Evolutionary conservation across 2,888 invertebrate species (phyloP), one percentile per base, ranked within the genome.

Genomic region (Drosophila nigricruria): DNA sequence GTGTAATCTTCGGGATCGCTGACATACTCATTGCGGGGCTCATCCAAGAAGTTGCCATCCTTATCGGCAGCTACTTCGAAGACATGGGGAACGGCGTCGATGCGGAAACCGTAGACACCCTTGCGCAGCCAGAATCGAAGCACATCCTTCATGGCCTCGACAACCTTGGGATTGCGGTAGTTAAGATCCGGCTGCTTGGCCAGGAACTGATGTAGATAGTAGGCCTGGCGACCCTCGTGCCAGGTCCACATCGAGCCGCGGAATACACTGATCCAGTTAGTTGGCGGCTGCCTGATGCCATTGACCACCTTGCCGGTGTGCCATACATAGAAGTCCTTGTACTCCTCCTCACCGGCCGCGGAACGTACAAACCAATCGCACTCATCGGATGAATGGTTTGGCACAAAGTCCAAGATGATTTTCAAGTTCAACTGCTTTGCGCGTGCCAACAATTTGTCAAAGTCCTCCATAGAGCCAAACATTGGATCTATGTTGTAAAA

Each of bases 351-450:
- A 1, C 92, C 92, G 0, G 94, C 93, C 3, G 95, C 94, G 0
- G 97, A 97, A 60, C 95, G 94, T 27, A 92, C 90, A 92, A 98
- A 98, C 96, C 98, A 98, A 2, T 95, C 94, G 53, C 97, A 96
- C 76, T 96, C 93, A 54, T 96, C 95, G 73, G 97, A 97, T 0
- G 96, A 94, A 73, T 95, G 95, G 81, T 95, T 95, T 30, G 93
- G 93, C 2, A 94, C 94, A 75, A 94, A 93, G 79, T 94, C 94
- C 45, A 94, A 77, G 25, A 94, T 91, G 9, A 93, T 90, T 73
- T 91, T 92, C 0, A 93, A 69, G 6, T 94, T 94, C 43, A 94
- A 77, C 68, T 93, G 93, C 45, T 94, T 93, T 4, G 95, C 94
- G 82, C 94, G 94, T 43, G 90, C 92, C 4, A 95, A 81, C 45